Percentiles rank a stretch among this genome's conserved stretches.
Conservation (phyloP, 2,797 vertebrate genomes). For the Xenops minutus region DNA sequence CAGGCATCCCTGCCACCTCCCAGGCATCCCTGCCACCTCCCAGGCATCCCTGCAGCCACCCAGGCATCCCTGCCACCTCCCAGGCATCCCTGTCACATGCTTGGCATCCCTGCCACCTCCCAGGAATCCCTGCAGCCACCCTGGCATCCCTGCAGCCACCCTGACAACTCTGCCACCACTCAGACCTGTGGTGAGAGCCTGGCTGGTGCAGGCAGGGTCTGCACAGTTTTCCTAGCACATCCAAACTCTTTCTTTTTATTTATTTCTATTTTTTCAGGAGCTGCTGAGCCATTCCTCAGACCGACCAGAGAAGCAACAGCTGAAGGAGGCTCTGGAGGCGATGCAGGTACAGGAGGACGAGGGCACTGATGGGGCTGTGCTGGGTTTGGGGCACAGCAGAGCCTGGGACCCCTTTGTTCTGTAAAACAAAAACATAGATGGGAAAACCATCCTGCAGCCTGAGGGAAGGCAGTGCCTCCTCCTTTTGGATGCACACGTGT, state of each 20-base stretch:
- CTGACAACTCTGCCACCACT: background rate
- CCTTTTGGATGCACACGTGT: accelerated
- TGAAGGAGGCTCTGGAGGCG: constrained; percentile 94
- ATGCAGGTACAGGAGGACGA: constrained; percentile 86
- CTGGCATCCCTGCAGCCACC: background rate
- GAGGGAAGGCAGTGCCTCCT: background rate
- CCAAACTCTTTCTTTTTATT: accelerated
- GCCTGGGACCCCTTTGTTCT: background rate
- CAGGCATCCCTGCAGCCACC: no score
- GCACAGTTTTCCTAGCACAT: background rate
- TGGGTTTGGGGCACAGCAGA: background rate
- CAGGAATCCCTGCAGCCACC: background rate
- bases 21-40: background rate
- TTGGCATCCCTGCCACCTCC: background rate
- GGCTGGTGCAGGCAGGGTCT: accelerated
- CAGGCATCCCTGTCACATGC: background rate
- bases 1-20: background rate
- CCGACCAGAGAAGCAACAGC: constrained; percentile 88
- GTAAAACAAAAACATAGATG: background rate
- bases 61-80: background rate
- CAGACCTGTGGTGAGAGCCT: background rate
- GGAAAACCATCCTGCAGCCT: accelerated
- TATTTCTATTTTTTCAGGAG: constrained; percentile 75
- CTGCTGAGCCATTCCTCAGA: constrained; percentile 91
- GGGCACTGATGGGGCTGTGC: accelerated